Evolutionary conservation across 1,140 invertebrate genomes (phyloP), one percentile per base, ranked within the genome.

Genomic region (Oncopodura yosiiana): DNA sequence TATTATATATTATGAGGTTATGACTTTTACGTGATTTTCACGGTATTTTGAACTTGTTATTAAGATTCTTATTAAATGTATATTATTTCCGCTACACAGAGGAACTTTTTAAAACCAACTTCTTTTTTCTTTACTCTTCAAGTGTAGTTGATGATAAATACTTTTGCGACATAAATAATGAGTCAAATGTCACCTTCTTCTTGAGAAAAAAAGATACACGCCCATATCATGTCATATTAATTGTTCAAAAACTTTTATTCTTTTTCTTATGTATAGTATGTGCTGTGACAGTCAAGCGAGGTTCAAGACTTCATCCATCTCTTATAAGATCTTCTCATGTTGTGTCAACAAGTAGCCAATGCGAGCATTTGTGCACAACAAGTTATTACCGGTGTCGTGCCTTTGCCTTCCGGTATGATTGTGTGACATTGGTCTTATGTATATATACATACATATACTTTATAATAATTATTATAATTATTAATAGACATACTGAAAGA

Each of bases 341-440:
- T n/a, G 50, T 50, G 5, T 41, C 50, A 12, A 63, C 62, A 19
- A 29, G 53, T 11, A 46, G 38, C 21, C 58, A 63, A 21, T 63
- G 62, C 30, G 62, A 63, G 34, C 55, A 62, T 36, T 55, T 63
- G 14, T 63, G 62, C 42, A 37, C 56, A 8, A 63, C 62, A 37
- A 56, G 46, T 14, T 56, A 45, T n/a, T 63, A 60, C 42, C 54
- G 62, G 2, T 63, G 62, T 29, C 45, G 56, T 26, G 62, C 62
- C 4, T 63, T 60, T 30, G 19, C 53, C 5, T 52, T 60, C 43
- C 21, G 61, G 61, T 63, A 38, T 26, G 37, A n/a, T 49, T 48
- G 27, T 5, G 4, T 21, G 23, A 24, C 42, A 44, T 44, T 44
- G 21, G 6, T 14, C 30, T n/a, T n/a, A n/a, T n/a, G n/a, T n/a